Conservation (phyloP, 2,888 invertebrate genomes). For the Thysanoteuthis rhombus region DNA sequence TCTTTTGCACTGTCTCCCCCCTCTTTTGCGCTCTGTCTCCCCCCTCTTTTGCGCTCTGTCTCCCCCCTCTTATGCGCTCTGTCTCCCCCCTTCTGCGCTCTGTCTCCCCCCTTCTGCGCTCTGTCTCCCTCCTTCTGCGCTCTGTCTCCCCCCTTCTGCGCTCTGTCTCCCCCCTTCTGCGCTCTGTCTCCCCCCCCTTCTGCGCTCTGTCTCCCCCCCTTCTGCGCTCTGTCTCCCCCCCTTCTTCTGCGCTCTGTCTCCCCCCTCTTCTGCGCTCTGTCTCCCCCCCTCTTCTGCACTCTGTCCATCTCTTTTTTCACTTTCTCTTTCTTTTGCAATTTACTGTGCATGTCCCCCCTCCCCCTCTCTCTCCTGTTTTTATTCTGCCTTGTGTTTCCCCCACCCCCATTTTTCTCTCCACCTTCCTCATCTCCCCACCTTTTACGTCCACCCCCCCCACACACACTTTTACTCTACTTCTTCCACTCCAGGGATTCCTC, state of each 20-base stretch:
- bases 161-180: no score
- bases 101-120: background rate
- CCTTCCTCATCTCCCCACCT: background rate
- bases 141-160: no score
- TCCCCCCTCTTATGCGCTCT: no score
- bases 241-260: background rate
- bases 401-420: background rate
- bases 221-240: background rate
- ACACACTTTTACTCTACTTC: background rate
- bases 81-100: no score
- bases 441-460: background rate
- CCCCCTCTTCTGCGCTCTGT: fast-evolving
- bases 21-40: background rate
- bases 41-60: no score
- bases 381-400: background rate
- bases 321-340: background rate
- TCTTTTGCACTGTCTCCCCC: background rate
- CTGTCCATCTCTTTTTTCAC: background rate
- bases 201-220: no score
- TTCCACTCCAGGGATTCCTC: background rate
- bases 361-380: fast-evolving
- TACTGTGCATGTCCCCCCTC: background rate
- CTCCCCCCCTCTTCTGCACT: background rate
- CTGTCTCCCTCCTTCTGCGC: background rate
- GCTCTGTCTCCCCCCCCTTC: no score